These are phyloP conservation scores for Pristionchus fissidentatus DNA, from an alignment of 2,888 invertebrate species.

Conservation along the genomic window DNA sequence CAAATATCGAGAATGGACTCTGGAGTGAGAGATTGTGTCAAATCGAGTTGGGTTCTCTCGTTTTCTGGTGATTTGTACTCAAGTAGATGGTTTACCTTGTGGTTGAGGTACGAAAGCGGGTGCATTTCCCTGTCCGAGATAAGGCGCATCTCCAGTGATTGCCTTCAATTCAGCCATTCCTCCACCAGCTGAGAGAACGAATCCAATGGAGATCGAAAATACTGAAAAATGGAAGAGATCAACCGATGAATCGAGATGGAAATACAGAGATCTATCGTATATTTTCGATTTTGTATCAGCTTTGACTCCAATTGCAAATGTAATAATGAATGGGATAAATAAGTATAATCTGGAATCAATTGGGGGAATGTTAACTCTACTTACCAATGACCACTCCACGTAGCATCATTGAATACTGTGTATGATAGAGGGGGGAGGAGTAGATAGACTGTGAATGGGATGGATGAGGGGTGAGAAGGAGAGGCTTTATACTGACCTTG, in stretches of 20 bases:
- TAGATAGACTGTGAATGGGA: background rate
- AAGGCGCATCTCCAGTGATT: constrained; percentile 44
- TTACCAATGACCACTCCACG: background rate
- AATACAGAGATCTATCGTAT: background rate
- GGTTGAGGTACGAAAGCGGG: constrained; percentile 47
- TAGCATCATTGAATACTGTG: constrained; percentile 4
- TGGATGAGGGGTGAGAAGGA: background rate
- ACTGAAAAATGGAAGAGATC: background rate
- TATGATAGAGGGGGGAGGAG: constrained; percentile 23
- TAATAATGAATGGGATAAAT: no score
- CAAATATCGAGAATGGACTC: background rate
- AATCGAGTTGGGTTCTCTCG: background rate
- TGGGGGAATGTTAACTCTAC: background rate
- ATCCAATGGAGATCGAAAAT: background rate
- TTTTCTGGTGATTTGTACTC: background rate
- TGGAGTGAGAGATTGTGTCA: background rate
- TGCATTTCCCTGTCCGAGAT: constrained; percentile 43
- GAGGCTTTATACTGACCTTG: constrained; percentile 38
- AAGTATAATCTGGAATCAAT: background rate
- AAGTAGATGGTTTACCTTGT: constrained; percentile 32
- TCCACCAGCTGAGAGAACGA: constrained; percentile 33
- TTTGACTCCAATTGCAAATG: no score
- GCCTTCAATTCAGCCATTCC: constrained; percentile 48
- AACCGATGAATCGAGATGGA: background rate
- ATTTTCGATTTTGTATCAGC: background rate